A percentile compares a stretch with the other conserved stretches of the same genome.
Evolutionary conservation across 2,888 invertebrate genomes (phyloP).

Genomic region (Celastrina argiolus): DNA sequence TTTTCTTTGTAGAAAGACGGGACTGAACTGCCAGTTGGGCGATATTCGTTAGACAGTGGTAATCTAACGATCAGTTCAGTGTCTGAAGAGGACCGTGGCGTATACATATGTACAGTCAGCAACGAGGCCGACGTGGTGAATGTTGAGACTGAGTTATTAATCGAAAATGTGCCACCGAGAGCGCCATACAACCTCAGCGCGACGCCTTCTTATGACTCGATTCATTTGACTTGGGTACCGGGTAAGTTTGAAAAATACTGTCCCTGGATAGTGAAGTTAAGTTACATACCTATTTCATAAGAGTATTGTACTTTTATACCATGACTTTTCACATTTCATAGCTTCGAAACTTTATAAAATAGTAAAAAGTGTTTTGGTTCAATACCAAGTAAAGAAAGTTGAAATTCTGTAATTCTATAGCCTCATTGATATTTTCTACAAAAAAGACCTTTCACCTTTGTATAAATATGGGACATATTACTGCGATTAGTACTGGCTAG

Average conservation of each 20-base stretch:
- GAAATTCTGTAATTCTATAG: too few species aligned
- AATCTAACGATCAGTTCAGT: conserved; percentile 91
- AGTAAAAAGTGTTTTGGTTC: too few species aligned
- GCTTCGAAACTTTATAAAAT: too few species aligned
- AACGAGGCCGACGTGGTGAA: conserved; percentile 93
- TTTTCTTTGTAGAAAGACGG: conserved; percentile 83
- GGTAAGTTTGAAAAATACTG: conserved; percentile 46
- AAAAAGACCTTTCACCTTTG: too few species aligned
- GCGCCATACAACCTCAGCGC: conserved; percentile 93
- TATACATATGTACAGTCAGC: conserved; percentile 88
- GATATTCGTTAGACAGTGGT: conserved; percentile 82
- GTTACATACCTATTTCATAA: too few species aligned
- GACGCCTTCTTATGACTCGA: conserved; percentile 82
- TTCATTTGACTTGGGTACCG: conserved; percentile 90
- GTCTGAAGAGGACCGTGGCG: conserved; percentile 90
- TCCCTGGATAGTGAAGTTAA: too few species aligned
- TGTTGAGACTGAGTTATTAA: conserved; percentile 87
- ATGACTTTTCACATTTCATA: too few species aligned
- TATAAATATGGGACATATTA: too few species aligned
- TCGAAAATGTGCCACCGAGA: conserved; percentile 92
- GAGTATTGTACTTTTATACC: too few species aligned
- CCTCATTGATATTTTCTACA: too few species aligned
- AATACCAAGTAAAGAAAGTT: too few species aligned
- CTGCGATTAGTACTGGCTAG: too few species aligned
- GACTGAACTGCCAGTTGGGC: conserved; percentile 80